Base-by-base conservation (phyloP, 2,888 invertebrate genomes). In the Agriotes lineatus region DNA sequence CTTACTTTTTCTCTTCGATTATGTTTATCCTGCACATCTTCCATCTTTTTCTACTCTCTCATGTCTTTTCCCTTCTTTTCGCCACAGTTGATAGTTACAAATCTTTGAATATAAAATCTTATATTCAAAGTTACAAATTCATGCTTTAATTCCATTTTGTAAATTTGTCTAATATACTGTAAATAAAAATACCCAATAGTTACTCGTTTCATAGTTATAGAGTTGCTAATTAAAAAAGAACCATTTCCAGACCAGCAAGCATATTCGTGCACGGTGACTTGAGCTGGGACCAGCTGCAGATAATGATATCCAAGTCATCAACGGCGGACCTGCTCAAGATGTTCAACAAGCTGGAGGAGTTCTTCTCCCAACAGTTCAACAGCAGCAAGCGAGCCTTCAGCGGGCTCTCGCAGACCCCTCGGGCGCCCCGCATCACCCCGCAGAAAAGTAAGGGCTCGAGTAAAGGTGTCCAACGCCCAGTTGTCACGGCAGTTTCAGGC, bases 361-460 rank as follows among this genome's bases (percentile, higher is more conserved):
- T 99, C 87, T 98, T 99, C 86, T 93, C 95, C 71, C 97, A 97
- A 83, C 98, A 99, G 86, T 96, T 98, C 82, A 96, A 96, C 83
- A 96, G 96, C 75, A 96, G 96, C 82, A 96, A 96, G 82, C 88
- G 97, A 1, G 96, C 96, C 2, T 95, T 97, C 82, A 84, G 83
- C 68, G 81, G 83, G 12, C 83, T 84, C 65, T 78, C 82, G 19
- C 80, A 80, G 42, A 74, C 76, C 4, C 73, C 78, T 14, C 75
- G 82, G 62, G 79, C 80, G 6, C 76, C 81, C 0, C 76, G 81
- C 45, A 78, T 80, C 1, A 79, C 80, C 0, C 77, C 81, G 6
- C 83, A 83, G 60, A 82, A 79, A 78, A 78, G 81, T 82, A 75
- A 73, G 10, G 12, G 4, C 4, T 5, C 22, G n/a, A 2, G n/a